Percentiles rank a stretch among this genome's conserved stretches.
Conservation (phyloP, 2,888 invertebrate species). For the Ferdinandea cuprea region DNA sequence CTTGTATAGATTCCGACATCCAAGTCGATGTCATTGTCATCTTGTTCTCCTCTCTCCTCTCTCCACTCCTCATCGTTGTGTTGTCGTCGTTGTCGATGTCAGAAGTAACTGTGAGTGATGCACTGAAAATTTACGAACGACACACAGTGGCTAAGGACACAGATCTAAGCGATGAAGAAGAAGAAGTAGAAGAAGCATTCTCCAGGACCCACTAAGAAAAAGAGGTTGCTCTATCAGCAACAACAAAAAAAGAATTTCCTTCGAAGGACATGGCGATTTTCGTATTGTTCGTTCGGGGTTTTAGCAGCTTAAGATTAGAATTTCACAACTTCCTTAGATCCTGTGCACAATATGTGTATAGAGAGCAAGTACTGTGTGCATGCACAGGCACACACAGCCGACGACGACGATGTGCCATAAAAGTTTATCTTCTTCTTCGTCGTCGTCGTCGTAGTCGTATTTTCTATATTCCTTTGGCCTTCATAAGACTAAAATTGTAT, state of each 20-base stretch:
- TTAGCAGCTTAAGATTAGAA: conserved; percentile 73
- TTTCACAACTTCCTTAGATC: conserved; percentile 70
- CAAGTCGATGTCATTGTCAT: conserved; percentile 41
- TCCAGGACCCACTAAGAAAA: conserved; percentile 12
- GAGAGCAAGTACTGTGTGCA: neutral
- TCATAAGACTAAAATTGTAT: conserved; percentile 33
- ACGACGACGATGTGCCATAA: conserved; percentile 66
- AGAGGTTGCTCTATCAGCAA: too few species aligned
- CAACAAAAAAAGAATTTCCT: conserved; percentile 21
- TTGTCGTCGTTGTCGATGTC: conserved; percentile 66
- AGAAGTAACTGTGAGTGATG: conserved; percentile 71
- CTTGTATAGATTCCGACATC: conserved; percentile 4
- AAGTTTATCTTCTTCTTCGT: conserved; percentile 65
- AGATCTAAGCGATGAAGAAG: conserved; percentile 4
- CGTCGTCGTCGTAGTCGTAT: conserved; percentile 21
- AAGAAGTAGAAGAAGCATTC: conserved; percentile 1
- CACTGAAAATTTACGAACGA: conserved; percentile 49
- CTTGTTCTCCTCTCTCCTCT: conserved; percentile 29
- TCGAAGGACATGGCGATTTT: conserved; percentile 69
- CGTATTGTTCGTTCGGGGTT: conserved; percentile 63
- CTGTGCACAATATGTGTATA: neutral
- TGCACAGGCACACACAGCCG: conserved; percentile 7
- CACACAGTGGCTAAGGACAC: conserved; percentile 25
- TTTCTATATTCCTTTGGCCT: conserved; percentile 41
- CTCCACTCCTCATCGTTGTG: conserved; percentile 17